A percentile compares a stretch with the other conserved stretches of the same genome.
phyloP scores from a whole-genome alignment of 2,797 vertebrate species.

The Vultur gryphus region DNA sequence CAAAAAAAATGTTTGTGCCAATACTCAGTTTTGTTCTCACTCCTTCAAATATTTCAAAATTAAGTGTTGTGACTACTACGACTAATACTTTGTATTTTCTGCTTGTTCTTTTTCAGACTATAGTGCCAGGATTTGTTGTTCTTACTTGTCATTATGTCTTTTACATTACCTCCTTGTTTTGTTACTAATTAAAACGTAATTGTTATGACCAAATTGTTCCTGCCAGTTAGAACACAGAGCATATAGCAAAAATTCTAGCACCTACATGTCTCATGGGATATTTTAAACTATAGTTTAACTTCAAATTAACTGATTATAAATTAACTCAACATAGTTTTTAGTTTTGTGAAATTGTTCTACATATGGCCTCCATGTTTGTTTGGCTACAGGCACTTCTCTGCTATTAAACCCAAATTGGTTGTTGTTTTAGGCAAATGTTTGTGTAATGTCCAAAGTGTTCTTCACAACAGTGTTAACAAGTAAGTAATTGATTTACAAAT shows the following conservation, averaged over 20 bases:
- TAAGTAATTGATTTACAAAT: constrained; percentile 17
- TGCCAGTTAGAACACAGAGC: neutral
- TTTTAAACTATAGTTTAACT: neutral
- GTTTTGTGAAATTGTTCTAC: neutral
- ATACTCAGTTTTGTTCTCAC: neutral
- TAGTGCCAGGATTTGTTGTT: neutral
- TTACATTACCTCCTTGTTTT: neutral
- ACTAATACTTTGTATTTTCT: neutral
- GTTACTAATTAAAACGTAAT: neutral
- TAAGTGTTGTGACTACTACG: neutral
- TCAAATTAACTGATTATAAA: neutral
- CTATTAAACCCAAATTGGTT: neutral
- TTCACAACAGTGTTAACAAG: neutral
- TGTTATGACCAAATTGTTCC: neutral
- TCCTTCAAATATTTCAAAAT: neutral
- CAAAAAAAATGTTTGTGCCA: neutral
- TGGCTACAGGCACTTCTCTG: neutral
- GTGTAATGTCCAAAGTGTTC: neutral
- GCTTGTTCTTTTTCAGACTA: neutral
- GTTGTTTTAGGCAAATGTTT: neutral
- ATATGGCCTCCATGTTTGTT: neutral
- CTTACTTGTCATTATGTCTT: neutral
- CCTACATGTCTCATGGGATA: neutral
- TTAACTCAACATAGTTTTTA: neutral
- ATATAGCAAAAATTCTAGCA: neutral